Percentiles rank a stretch among this genome's conserved stretches.
Conservation (phyloP, 2,797 vertebrate species). For the Lerista edwardsae region DNA sequence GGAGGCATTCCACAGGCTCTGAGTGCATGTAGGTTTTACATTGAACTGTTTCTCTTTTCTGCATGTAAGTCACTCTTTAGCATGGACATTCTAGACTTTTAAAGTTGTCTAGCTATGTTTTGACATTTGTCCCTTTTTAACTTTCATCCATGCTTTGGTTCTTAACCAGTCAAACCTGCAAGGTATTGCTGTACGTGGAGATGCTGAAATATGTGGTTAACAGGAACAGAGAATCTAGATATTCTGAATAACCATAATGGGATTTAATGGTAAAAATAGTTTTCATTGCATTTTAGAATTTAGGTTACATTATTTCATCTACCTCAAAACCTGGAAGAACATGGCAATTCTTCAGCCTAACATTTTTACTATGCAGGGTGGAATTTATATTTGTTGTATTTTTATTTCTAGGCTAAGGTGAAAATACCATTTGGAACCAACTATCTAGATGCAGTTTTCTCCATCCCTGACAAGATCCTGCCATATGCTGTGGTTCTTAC, state of each 20-base stretch:
- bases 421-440: conserved; percentile 88
- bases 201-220: neutral
- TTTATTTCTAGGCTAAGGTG: conserved; percentile 81
- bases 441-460: conserved; percentile 81
- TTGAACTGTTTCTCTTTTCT: too few relatives aligned
- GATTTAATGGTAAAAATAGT: neutral
- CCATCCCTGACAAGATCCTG: conserved; percentile 74
- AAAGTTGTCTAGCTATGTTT: too few relatives aligned
- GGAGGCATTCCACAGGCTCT: too few relatives aligned
- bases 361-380: neutral
- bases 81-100: too few relatives aligned
- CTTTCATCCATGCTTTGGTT: too few relatives aligned
- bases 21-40: too few relatives aligned
- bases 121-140: too few relatives aligned
- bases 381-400: conserved; percentile 41
- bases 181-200: neutral
- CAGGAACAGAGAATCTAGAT: neutral
- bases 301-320: neutral
- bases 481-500: conserved; percentile 85
- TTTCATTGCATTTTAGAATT: neutral
- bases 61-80: too few relatives aligned
- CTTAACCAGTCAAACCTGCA: too few relatives aligned
- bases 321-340: neutral
- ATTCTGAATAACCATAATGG: neutral
- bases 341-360: neutral